These are phyloP conservation scores for Gadus macrocephalus DNA, from an alignment of 2,113 vertebrate species.

Conservation along the genomic window DNA sequence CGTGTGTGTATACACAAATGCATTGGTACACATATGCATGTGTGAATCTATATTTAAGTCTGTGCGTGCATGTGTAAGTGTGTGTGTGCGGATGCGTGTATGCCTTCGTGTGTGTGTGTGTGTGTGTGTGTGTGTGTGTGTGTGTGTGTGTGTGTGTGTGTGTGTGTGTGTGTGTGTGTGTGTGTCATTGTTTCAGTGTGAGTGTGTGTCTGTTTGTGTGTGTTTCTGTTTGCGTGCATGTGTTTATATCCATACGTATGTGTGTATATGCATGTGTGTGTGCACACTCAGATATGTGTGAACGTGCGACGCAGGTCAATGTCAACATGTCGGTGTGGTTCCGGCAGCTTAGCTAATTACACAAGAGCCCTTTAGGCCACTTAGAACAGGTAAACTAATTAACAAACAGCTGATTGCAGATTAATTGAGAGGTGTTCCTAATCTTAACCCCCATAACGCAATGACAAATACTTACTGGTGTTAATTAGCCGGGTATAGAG, in stretches of 20 bases:
- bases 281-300: conserved; percentile 8
- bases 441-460: conserved; percentile 67
- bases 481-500: conserved; percentile 63
- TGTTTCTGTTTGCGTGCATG: conserved; percentile 15
- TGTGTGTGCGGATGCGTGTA: conserved; percentile 7
- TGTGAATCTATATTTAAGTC: conserved; percentile 10
- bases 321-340: conserved; percentile 59
- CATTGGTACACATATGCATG: neutral
- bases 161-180: conserved; percentile 11
- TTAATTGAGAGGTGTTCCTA: conserved; percentile 73
- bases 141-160: conserved; percentile 10
- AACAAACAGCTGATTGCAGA: conserved; percentile 74
- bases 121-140: conserved; percentile 10
- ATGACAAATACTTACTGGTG: conserved; percentile 68
- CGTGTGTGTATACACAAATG: conserved; percentile 2
- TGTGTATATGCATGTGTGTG: conserved; percentile 10
- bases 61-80: conserved; percentile 3
- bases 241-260: neutral
- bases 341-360: conserved; percentile 71
- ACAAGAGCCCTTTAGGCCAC: conserved; percentile 69
- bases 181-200: conserved; percentile 13
- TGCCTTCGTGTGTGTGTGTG: conserved; percentile 7
- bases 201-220: conserved; percentile 15
- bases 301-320: conserved; percentile 55
- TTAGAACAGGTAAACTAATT: conserved; percentile 73